Conservation (phyloP, 64 coral and sea anemone genomes). For the Actinia equina region DNA sequence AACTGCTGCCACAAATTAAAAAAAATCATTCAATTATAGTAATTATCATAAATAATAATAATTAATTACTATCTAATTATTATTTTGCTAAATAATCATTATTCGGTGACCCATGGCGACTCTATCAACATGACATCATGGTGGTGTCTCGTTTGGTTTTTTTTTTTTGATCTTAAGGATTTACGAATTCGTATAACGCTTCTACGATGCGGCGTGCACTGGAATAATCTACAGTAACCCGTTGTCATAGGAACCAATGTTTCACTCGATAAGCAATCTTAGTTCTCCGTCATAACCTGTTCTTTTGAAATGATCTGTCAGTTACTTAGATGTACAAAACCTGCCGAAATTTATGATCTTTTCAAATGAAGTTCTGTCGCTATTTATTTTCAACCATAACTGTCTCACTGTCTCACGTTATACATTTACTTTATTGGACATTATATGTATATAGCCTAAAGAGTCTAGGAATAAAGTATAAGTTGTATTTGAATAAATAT, state of each 20-base stretch:
- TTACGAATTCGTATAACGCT: neutral
- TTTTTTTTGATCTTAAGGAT: neutral
- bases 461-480: neutral
- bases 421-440: neutral
- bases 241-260: neutral
- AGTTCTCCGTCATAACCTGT: neutral
- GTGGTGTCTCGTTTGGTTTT: neutral
- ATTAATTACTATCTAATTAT: too few species aligned
- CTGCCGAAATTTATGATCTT: neutral
- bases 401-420: neutral
- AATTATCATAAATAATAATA: too few species aligned
- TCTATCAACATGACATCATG: neutral
- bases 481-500: neutral
- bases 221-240: neutral
- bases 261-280: neutral
- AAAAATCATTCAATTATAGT: too few species aligned
- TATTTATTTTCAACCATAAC: neutral
- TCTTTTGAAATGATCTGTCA: neutral
- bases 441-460: neutral
- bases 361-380: neutral
- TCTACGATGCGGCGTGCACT: neutral
- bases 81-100: neutral
- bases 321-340: too few species aligned
- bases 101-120: neutral
- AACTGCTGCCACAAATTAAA: too few species aligned